Conservation (phyloP, 2,797 vertebrate genomes). For the Bufotes viridis region DNA sequence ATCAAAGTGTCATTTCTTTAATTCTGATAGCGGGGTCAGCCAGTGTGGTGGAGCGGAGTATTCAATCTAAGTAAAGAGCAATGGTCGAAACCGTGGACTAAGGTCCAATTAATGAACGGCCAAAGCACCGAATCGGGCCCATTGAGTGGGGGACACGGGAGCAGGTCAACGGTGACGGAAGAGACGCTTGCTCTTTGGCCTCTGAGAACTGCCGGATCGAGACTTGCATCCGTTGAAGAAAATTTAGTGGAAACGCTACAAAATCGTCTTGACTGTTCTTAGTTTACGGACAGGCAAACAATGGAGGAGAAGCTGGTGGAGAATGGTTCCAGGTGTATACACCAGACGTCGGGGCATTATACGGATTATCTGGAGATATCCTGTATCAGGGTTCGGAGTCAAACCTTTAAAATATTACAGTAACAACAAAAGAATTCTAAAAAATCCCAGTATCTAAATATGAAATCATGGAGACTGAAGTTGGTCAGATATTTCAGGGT, state of each 20-base stretch:
- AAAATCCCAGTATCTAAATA: too few relatives aligned
- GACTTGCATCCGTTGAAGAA: too few relatives aligned
- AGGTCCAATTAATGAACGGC: conserved; percentile 39
- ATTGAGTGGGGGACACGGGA: not conserved
- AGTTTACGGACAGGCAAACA: not conserved
- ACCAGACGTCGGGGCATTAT: not conserved
- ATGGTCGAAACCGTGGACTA: conserved; percentile 1
- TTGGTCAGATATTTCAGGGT: too few relatives aligned
- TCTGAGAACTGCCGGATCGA: not conserved
- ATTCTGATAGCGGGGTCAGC: conserved; percentile 53
- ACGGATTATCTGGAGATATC: not conserved
- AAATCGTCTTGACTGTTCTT: not conserved
- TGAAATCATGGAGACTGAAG: too few relatives aligned
- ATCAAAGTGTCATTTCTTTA: conserved; percentile 44
- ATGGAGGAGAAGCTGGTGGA: not conserved
- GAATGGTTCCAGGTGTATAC: not conserved
- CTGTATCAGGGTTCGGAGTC: not conserved
- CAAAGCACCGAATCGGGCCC: conserved; percentile 8
- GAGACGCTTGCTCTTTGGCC: not conserved
- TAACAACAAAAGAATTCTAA: too few relatives aligned
- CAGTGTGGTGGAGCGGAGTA: not conserved
- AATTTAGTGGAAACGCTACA: not conserved
- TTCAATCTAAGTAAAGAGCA: conserved; percentile 4
- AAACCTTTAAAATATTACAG: not conserved
- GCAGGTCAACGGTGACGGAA: not conserved